Evolutionary conservation across 1,140 invertebrate species (phyloP).

Genomic region (Drosophila ambigua): DNA sequence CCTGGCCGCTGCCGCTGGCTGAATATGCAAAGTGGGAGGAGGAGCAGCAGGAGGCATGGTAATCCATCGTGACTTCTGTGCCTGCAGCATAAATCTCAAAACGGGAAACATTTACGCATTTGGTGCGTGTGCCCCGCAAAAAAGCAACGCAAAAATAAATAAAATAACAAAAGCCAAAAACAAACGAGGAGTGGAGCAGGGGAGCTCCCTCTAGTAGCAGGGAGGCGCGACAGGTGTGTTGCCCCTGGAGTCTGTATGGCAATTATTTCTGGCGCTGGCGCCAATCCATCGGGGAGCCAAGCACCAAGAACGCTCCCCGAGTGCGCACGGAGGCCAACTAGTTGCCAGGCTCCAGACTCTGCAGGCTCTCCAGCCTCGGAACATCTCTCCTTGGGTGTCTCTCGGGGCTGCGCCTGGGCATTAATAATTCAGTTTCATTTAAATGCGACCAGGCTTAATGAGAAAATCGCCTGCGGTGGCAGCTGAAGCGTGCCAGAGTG

Average conservation of each 20-base stretch:
- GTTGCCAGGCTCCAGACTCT: slow-evolving; percentile 4
- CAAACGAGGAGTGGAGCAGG: background rate
- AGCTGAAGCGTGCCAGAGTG: slow-evolving; percentile 34
- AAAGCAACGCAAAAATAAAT: slow-evolving; percentile 20
- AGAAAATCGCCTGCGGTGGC: slow-evolving; percentile 78
- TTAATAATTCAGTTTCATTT: slow-evolving; percentile 82
- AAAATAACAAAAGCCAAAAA: background rate
- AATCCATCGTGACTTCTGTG: slow-evolving; percentile 19
- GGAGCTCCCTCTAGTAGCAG: background rate
- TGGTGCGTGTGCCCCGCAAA: slow-evolving; percentile 35
- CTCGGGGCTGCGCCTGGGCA: slow-evolving; percentile 61
- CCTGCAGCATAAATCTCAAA: slow-evolving; percentile 51
- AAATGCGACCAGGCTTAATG: slow-evolving; percentile 77
- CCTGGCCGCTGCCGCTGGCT: slow-evolving; percentile 24
- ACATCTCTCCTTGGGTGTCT: slow-evolving; percentile 22
- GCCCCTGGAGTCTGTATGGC: slow-evolving; percentile 58
- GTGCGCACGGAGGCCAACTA: slow-evolving; percentile 23
- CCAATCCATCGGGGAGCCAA: slow-evolving; percentile 56
- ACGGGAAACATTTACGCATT: slow-evolving; percentile 31
- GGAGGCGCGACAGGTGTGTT: slow-evolving; percentile 46
- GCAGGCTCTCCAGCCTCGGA: background rate
- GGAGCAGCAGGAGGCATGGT: too few relatives aligned
- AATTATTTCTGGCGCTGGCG: slow-evolving; percentile 65
- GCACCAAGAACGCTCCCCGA: slow-evolving; percentile 5
- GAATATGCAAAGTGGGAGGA: slow-evolving; percentile 18